A percentile compares a stretch with the other conserved stretches of the same genome.
Conservation (phyloP, 2,797 vertebrate species). For the Octomys mimax region DNA sequence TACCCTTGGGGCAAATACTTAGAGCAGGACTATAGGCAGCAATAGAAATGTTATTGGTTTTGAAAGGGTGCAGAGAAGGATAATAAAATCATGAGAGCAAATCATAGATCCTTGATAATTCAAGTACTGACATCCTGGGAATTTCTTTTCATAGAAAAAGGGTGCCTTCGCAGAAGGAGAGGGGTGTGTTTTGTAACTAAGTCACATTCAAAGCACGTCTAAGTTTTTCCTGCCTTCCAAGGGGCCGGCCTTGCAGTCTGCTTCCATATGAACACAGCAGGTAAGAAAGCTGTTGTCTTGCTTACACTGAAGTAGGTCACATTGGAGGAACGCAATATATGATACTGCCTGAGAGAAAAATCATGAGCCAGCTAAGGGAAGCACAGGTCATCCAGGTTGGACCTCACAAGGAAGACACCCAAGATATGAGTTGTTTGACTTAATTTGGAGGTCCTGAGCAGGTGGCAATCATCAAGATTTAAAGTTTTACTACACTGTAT, state of each 20-base stretch:
- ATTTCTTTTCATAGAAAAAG: background rate
- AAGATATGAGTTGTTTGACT: background rate
- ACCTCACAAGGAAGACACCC: no score
- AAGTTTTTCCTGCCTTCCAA: background rate
- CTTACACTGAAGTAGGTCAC: background rate
- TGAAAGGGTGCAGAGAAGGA: background rate
- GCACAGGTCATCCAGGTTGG: background rate
- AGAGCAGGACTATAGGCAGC: background rate
- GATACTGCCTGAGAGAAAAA: background rate
- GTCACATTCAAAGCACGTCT: rapidly evolving
- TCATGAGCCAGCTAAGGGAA: background rate
- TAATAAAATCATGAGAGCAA: background rate
- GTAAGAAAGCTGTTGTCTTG: background rate
- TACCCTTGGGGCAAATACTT: background rate
- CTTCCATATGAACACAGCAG: no score
- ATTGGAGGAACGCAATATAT: background rate
- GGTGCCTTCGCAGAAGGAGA: background rate
- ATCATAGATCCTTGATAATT: background rate
- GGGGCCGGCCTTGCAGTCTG: no score
- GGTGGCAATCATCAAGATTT: background rate
- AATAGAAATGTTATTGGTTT: no score
- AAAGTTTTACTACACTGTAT: background rate
- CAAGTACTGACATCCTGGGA: background rate
- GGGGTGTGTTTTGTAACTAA: background rate
- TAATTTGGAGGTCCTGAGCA: background rate